Base-by-base conservation (phyloP, 1,140 invertebrate species). In the Tetramorium alpestre region DNA sequence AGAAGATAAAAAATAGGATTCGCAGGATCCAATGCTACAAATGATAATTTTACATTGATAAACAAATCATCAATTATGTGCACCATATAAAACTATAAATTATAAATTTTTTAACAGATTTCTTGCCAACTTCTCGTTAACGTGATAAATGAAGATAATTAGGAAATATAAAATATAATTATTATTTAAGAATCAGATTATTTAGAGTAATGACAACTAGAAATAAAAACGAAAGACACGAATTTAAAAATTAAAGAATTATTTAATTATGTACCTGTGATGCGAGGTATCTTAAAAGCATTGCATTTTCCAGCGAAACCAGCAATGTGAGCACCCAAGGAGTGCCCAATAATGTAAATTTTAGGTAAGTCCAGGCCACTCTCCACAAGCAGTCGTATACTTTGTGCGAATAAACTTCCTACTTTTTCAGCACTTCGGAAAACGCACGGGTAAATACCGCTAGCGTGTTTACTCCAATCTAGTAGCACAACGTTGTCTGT, bases 261-360 rank as follows among this genome's bases (percentile, higher is more conserved):
- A 22, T 41, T 33, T 7, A 22, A 73, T 22, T 16, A 47, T 49
- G 25, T 77, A 93, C 95, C 95, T n/a, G 95, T 96, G 25, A 95
- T 92, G 41, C 94, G 89, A n/a, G 73, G 62, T 2, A 95, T 73
- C 7, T 47, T 49, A 18, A 88, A 88, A n/a, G 92, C 89, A 4
- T 96, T 86, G 78, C 94, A 94, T 38, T 94, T 94, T 0, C 97
- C 97, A 1, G 97, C 95, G 70, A 96, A 96, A 0, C 97, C 97
- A 3, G 97, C 96, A 44, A 98, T 95, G 81, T 98, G 97, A 6
- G 97, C 97, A 0, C 98, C 28, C 28, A 28, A 28, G 28, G 8
- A 98, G 92, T 98, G 97, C 0, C 97, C 97, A 54, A 98, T 96
- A 6, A 98, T 92, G 92, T 98, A 97, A 18, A 97, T 94, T 18